phyloP scores from a whole-genome alignment of 2,797 vertebrate genomes.

The Tenualosa thibaudeaui region DNA sequence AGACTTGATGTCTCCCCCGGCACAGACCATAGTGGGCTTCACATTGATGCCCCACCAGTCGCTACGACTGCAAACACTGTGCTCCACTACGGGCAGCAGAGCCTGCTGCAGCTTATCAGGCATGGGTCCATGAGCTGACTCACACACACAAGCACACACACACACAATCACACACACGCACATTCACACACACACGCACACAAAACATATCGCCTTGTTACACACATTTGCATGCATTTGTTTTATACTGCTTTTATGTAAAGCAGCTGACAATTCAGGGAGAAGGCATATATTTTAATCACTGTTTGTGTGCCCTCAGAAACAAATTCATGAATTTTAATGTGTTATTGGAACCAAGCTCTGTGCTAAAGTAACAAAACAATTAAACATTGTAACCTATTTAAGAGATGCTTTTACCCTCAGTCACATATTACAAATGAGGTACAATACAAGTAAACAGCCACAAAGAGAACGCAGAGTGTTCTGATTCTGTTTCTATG shows the following conservation, averaged over 20 bases:
- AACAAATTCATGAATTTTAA: neutral
- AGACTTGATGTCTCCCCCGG: constrained; percentile 71
- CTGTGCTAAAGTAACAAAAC: neutral
- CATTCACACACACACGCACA: constrained; percentile 15
- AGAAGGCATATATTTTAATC: neutral
- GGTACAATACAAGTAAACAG: constrained; percentile 33
- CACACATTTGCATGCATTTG: neutral
- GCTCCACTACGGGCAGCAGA: constrained; percentile 75
- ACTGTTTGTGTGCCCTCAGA: neutral
- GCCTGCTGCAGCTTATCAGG: constrained; percentile 80
- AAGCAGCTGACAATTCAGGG: neutral
- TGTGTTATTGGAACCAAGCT: neutral
- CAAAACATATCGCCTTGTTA: neutral
- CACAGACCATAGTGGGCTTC: constrained; percentile 78
- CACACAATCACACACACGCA: neutral
- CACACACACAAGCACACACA: neutral
- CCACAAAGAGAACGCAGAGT: neutral
- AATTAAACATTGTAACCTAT: neutral
- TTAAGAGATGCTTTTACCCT: neutral
- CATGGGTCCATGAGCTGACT: constrained; percentile 71
- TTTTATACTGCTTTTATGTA: neutral
- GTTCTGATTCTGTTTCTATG: neutral
- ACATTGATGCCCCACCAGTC: constrained; percentile 76
- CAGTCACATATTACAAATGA: neutral
- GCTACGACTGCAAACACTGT: constrained; percentile 67